phyloP scores from a whole-genome alignment of 1,140 invertebrate species.

The Notospermus geniculatus region DNA sequence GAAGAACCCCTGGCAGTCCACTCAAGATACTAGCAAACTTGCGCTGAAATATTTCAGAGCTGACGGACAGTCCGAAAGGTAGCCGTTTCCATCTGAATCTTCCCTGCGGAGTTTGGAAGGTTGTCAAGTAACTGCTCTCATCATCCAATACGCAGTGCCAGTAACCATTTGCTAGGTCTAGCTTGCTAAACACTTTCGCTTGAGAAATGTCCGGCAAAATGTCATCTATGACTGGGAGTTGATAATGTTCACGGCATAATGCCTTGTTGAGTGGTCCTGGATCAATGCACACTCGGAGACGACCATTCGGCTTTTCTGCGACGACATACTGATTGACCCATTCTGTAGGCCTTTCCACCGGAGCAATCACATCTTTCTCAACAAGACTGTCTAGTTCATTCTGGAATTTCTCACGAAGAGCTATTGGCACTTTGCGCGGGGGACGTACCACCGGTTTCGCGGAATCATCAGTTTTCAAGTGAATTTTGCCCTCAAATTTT shows the following conservation, averaged over 20 bases:
- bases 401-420: constrained; percentile 15
- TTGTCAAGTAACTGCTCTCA: constrained; percentile 29
- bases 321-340: constrained; percentile 30
- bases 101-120: constrained; percentile 36
- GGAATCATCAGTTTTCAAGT: constrained; percentile 13
- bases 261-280: constrained; percentile 39
- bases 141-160: constrained; percentile 41
- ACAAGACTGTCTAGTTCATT: constrained; percentile 23
- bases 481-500: constrained; percentile 8
- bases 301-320: constrained; percentile 27
- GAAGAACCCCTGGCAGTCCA: constrained; percentile 39
- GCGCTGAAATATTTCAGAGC: constrained; percentile 42
- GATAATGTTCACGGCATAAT: constrained; percentile 27
- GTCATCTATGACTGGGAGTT: constrained; percentile 19
- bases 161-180: constrained; percentile 40
- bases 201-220: constrained; percentile 30
- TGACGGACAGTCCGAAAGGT: constrained; percentile 21
- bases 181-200: constrained; percentile 14
- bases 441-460: constrained; percentile 13
- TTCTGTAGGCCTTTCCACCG: constrained; percentile 41
- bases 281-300: constrained; percentile 23
- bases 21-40: constrained; percentile 34
- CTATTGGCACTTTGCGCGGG: constrained; percentile 12
- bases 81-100: constrained; percentile 19
- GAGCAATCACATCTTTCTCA: constrained; percentile 30